A percentile compares a stretch with the other conserved stretches of the same genome.
Evolutionary conservation across 2,113 vertebrate species (phyloP).

Genomic region (Gopherus flavomarginatus): DNA sequence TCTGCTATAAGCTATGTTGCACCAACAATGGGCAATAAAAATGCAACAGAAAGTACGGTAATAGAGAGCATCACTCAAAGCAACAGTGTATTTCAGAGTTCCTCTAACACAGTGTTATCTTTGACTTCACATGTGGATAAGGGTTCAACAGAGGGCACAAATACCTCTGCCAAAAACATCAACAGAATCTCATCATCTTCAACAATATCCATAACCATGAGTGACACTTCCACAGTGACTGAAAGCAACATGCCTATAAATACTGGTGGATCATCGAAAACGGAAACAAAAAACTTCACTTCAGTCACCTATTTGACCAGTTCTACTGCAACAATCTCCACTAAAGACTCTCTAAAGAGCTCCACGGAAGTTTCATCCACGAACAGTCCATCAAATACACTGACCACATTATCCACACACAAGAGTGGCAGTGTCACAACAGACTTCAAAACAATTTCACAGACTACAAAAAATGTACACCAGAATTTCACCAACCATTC

Average conservation of each 20-base stretch:
- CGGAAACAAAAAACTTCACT: not conserved
- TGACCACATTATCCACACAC: not conserved
- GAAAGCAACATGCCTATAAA: not conserved
- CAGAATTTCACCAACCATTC: slow-evolving; percentile 50
- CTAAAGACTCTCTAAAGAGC: not conserved
- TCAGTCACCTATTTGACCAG: not conserved
- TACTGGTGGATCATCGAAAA: not conserved
- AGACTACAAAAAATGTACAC: slow-evolving; percentile 40
- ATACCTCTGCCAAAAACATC: not conserved
- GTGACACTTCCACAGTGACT: not conserved
- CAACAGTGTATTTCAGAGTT: not conserved
- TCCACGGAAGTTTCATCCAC: rapidly evolving
- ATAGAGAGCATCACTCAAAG: not conserved
- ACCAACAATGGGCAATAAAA: not conserved
- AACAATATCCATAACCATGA: not conserved
- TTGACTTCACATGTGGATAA: not conserved
- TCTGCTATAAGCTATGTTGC: rapidly evolving
- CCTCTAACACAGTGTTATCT: not conserved
- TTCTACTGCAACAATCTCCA: not conserved
- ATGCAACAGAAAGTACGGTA: not conserved
- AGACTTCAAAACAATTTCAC: not conserved
- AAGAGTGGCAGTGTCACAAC: not conserved
- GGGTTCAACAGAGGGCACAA: not conserved
- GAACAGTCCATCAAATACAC: not conserved
- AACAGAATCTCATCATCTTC: not conserved